Evolutionary conservation across 1,140 invertebrate genomes (phyloP).

Genomic region (Heliothis virescens): DNA sequence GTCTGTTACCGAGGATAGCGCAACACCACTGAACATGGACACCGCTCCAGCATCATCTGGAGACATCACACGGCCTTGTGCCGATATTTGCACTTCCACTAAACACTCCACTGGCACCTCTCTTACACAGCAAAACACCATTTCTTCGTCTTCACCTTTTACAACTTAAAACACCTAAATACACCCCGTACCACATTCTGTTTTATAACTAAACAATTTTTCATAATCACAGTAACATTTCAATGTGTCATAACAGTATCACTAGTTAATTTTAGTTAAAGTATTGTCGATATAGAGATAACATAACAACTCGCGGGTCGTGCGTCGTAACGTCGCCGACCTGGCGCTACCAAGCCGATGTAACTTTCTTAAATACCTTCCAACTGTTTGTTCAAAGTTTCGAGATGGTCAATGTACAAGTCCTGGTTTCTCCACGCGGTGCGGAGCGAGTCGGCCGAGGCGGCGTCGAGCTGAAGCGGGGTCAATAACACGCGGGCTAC

Average conservation of each 20-base stretch:
- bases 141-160: slow-evolving; percentile 72
- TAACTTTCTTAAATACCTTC: slow-evolving; percentile 86
- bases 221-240: slow-evolving; percentile 78
- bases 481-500: slow-evolving; percentile 81
- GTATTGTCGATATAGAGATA: slow-evolving; percentile 83
- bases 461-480: slow-evolving; percentile 80
- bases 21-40: slow-evolving; percentile 72
- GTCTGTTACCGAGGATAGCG: slow-evolving; percentile 27
- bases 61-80: slow-evolving; percentile 68
- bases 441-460: slow-evolving; percentile 79
- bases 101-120: slow-evolving; percentile 83
- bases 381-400: slow-evolving; percentile 85
- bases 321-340: slow-evolving; percentile 62
- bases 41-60: slow-evolving; percentile 69
- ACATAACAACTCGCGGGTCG: slow-evolving; percentile 76
- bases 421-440: slow-evolving; percentile 84
- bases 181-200: slow-evolving; percentile 79
- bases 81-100: slow-evolving; percentile 80
- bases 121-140: slow-evolving; percentile 76
- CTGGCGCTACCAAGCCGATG: slow-evolving; percentile 80
- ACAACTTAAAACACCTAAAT: slow-evolving; percentile 76
- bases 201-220: slow-evolving; percentile 71
- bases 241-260: slow-evolving; percentile 77
- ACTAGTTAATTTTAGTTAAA: slow-evolving; percentile 84
- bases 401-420: slow-evolving; percentile 85